Conservation (phyloP, 2,797 vertebrate species). For the Centroberyx gerrardi region DNA sequence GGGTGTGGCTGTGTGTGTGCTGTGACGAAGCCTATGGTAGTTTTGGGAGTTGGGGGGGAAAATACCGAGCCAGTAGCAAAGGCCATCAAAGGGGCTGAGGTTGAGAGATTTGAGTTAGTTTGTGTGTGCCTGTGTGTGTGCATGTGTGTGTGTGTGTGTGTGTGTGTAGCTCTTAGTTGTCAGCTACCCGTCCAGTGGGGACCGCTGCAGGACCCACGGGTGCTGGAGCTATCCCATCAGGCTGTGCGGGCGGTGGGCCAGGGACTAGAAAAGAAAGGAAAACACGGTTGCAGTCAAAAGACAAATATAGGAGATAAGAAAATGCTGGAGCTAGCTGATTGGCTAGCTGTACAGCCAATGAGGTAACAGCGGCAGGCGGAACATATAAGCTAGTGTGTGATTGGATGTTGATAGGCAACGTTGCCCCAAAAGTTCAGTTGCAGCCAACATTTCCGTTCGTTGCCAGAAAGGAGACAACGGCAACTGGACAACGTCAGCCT, state of each 20-base stretch:
- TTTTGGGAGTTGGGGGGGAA: conserved; percentile 54
- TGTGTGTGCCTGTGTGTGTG: conserved; percentile 25
- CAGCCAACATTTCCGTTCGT: too few species aligned
- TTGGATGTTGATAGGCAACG: too few species aligned
- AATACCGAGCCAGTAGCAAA: conserved; percentile 73
- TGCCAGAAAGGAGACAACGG: too few species aligned
- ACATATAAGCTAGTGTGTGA: too few species aligned
- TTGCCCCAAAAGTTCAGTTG: too few species aligned
- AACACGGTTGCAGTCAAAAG: too few species aligned
- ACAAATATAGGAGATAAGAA: too few species aligned
- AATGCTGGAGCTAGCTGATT: too few species aligned
- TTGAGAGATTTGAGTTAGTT: conserved; percentile 60
- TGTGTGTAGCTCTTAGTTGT: conserved; percentile 75
- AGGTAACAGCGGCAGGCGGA: too few species aligned
- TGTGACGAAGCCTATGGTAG: conserved; percentile 14
- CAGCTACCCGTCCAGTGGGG: conserved; percentile 82
- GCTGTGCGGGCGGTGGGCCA: conserved; percentile 82
- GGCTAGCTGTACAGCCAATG: too few species aligned
- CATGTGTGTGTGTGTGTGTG: conserved; percentile 17
- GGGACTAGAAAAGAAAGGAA: conserved; percentile 84
- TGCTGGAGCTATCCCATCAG: conserved; percentile 88
- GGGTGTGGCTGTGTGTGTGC: conserved; percentile 28
- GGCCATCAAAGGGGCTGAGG: conserved; percentile 59
- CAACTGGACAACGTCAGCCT: too few species aligned
- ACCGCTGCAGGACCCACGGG: conserved; percentile 87